A percentile compares a stretch with the other conserved stretches of the same genome.
Conservation (phyloP, 2,888 invertebrate species). For the Operophtera brumata region DNA sequence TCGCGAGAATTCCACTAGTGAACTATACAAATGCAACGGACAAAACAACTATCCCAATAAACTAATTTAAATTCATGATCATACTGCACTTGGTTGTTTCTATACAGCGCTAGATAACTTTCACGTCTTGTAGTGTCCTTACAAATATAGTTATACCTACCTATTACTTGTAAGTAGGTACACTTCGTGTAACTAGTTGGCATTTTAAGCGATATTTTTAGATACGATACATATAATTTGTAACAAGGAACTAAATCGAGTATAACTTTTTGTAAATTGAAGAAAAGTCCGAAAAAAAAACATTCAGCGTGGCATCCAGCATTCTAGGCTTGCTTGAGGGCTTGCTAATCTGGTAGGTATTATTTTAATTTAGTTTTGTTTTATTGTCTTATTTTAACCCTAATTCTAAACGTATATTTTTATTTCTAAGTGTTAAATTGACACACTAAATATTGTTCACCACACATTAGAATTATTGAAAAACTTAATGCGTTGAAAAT, state of each 20-base stretch:
- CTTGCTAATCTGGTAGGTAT: too few species aligned
- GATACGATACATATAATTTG: constrained; percentile 23
- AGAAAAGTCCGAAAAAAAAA: too few species aligned
- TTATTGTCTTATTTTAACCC: too few species aligned
- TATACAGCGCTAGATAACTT: constrained; percentile 26
- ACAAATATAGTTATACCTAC: constrained; percentile 21
- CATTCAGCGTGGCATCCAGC: too few species aligned
- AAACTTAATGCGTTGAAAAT: too few species aligned
- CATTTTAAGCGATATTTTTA: constrained; percentile 29
- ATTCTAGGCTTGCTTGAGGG: too few species aligned
- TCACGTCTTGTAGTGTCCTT: constrained; percentile 33
- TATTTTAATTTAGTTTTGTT: too few species aligned
- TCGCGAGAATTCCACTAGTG: too few species aligned
- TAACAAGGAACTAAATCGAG: constrained; percentile 16
- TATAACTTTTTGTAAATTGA: constrained; percentile 6
- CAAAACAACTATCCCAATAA: constrained; percentile 27
- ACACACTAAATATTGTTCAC: too few species aligned
- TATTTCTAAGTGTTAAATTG: too few species aligned
- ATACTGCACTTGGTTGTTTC: constrained; percentile 32
- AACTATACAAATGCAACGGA: constrained; percentile 40
- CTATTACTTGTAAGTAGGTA: not conserved
- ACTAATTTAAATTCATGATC: constrained; percentile 44
- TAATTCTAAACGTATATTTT: too few species aligned
- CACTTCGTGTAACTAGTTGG: constrained; percentile 26
- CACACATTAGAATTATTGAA: too few species aligned